Evolutionary conservation across 2,888 invertebrate genomes (phyloP).

Genomic region (Acanthosoma haemorrhoidale): DNA sequence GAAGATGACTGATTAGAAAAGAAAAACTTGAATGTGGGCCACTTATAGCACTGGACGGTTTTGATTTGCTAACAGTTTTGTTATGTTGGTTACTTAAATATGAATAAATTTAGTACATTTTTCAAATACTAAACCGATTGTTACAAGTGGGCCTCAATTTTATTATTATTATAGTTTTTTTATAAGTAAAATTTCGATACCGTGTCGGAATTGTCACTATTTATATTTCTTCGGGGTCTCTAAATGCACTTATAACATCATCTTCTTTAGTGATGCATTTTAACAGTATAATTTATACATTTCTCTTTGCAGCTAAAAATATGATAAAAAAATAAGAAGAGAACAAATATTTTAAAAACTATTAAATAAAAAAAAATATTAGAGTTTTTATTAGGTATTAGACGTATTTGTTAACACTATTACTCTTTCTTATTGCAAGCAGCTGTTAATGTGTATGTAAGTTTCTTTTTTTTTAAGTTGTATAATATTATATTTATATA

Average conservation of each 20-base stretch:
- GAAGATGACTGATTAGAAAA: slow-evolving; percentile 25
- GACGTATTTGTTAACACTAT: slow-evolving; percentile 38
- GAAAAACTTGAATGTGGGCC: slow-evolving; percentile 17
- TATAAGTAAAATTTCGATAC: slow-evolving; percentile 2
- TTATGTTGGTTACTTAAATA: not conserved
- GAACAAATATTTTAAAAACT: slow-evolving; percentile 3
- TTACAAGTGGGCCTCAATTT: slow-evolving; percentile 29
- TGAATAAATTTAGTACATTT: not conserved
- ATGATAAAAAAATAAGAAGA: not conserved
- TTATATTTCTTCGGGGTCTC: slow-evolving; percentile 30
- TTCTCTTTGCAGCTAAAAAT: too few species aligned
- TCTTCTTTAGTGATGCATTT: slow-evolving; percentile 25
- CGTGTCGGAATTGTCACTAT: slow-evolving; percentile 18
- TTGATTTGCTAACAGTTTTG: not conserved
- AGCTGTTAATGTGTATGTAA: slow-evolving; percentile 34
- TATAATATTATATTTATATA: slow-evolving; percentile 7
- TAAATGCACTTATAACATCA: slow-evolving; percentile 39
- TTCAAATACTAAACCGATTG: slow-evolving; percentile 13
- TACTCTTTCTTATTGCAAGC: slow-evolving; percentile 34
- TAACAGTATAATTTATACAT: slow-evolving; percentile 18
- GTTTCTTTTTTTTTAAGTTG: slow-evolving; percentile 6
- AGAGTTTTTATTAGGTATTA: slow-evolving; percentile 25
- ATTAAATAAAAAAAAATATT: slow-evolving; percentile 26
- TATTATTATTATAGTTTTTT: slow-evolving; percentile 15
- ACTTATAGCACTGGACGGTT: slow-evolving; percentile 26